These are phyloP conservation scores for Mesochorus sp. DNA, from an alignment of 2,888 invertebrate genomes.

Conservation along the genomic window DNA sequence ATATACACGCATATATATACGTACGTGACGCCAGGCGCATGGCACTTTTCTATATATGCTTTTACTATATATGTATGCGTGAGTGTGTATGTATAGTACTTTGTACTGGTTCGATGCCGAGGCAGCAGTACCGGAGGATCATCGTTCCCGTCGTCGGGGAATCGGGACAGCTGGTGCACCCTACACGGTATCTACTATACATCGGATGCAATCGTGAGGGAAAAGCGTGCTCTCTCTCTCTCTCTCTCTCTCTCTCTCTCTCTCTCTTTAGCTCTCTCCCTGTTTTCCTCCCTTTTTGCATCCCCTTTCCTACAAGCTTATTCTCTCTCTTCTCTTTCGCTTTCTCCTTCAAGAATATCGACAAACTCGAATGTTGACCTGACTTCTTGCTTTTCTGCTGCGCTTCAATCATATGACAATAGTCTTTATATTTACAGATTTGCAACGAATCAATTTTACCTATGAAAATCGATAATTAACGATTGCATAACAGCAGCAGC, in stretches of 20 bases:
- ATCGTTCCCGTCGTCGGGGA: slow-evolving; percentile 53
- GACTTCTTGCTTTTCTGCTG: not conserved
- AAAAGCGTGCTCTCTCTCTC: not conserved
- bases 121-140: slow-evolving; percentile 25
- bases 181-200: not conserved
- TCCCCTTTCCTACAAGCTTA: not conserved
- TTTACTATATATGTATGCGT: not conserved
- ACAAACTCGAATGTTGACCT: slow-evolving; percentile 5
- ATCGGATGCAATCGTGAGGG: slow-evolving; percentile 36
- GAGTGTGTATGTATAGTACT: slow-evolving; percentile 7
- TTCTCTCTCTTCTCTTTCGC: not conserved
- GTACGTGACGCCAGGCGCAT: slow-evolving; percentile 33
- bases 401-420: not conserved
- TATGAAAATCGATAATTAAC: no score
- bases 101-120: slow-evolving; percentile 26
- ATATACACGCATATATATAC: no score
- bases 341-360: not conserved
- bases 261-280: no score
- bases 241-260: not conserved
- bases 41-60: slow-evolving; percentile 21
- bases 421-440: not conserved
- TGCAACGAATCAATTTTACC: not conserved
- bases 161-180: slow-evolving; percentile 63
- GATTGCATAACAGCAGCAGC: no score
- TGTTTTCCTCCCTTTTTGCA: not conserved